phyloP scores from a whole-genome alignment of 2,888 invertebrate species.

The Autographa pulchrina region DNA sequence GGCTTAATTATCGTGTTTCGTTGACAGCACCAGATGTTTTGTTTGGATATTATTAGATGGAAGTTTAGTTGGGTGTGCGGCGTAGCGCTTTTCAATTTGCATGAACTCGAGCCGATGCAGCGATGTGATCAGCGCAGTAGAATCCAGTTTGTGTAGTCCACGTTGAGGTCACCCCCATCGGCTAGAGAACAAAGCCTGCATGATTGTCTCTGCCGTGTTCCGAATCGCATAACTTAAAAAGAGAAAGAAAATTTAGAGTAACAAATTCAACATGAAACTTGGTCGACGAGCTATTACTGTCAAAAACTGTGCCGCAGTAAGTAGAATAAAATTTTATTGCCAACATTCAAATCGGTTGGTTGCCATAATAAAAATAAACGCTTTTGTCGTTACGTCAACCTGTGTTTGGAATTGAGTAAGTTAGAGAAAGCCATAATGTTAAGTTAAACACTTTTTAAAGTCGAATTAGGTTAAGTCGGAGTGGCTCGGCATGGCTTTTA shows the following conservation, averaged over 20 bases:
- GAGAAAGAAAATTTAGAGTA: conserved; percentile 19
- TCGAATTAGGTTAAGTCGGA: conserved; percentile 57
- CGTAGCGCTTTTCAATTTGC: conserved; percentile 56
- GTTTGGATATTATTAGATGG: conserved; percentile 52
- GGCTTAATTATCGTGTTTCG: conserved; percentile 53
- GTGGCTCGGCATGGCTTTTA: conserved; percentile 54
- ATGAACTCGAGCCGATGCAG: conserved; percentile 42
- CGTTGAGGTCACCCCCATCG: conserved; percentile 26
- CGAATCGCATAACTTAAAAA: conserved; percentile 12
- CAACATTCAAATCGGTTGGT: conserved; percentile 58
- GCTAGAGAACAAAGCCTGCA: conserved; percentile 22
- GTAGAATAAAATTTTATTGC: conserved; percentile 60
- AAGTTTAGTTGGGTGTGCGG: conserved; percentile 31
- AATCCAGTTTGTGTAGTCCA: conserved; percentile 28
- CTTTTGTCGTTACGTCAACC: conserved; percentile 61
- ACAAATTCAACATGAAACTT: conserved; percentile 56
- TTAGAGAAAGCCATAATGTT: conserved; percentile 60
- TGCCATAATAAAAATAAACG: conserved; percentile 67
- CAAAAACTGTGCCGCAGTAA: conserved; percentile 58
- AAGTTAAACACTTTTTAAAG: conserved; percentile 64
- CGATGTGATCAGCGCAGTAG: conserved; percentile 33
- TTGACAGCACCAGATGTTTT: conserved; percentile 51
- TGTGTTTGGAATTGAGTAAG: conserved; percentile 61
- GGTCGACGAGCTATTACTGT: conserved; percentile 54
- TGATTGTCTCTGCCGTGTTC: conserved; percentile 11